Evolutionary conservation across 2,888 invertebrate species (phyloP).

Genomic region (Callyntrura guangdongensis): DNA sequence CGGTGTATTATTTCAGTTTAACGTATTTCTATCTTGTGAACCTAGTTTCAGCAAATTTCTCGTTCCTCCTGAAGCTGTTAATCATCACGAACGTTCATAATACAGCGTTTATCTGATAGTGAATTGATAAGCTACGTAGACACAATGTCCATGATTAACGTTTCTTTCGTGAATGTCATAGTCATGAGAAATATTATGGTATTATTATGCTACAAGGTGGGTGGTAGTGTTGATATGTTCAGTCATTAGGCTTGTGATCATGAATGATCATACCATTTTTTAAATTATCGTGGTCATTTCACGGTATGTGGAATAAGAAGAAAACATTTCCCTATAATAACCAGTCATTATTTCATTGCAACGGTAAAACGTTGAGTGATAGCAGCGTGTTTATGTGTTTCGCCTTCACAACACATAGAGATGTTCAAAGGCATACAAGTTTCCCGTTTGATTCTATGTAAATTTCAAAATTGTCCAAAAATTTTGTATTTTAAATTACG

Average conservation of each 20-base stretch:
- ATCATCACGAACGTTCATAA: background rate
- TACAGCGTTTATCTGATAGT: constrained; percentile 21
- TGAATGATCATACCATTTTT: constrained; percentile 19
- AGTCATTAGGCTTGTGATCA: constrained; percentile 3
- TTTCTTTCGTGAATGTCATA: constrained; percentile 54
- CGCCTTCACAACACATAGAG: background rate
- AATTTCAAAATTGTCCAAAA: too few relatives aligned
- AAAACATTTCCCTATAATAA: constrained; percentile 8
- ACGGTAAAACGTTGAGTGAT: background rate
- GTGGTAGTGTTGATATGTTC: background rate
- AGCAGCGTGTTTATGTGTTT: background rate
- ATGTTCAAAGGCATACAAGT: background rate
- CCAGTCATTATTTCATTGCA: background rate
- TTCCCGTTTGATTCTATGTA: background rate
- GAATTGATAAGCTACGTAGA: background rate
- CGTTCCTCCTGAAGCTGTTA: constrained; percentile 14
- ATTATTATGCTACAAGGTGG: background rate
- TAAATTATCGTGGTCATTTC: background rate
- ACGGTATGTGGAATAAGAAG: background rate
- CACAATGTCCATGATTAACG: constrained; percentile 24
- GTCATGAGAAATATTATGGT: constrained; percentile 27
- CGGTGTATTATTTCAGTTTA: too few relatives aligned
- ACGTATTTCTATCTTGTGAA: background rate
- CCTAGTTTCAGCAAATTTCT: background rate
- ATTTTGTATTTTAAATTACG: too few relatives aligned